Evolutionary conservation across 30 jellyfish, hydroid and myxozoan species (phyloP).

Genomic region (Morbakka virulenta): DNA sequence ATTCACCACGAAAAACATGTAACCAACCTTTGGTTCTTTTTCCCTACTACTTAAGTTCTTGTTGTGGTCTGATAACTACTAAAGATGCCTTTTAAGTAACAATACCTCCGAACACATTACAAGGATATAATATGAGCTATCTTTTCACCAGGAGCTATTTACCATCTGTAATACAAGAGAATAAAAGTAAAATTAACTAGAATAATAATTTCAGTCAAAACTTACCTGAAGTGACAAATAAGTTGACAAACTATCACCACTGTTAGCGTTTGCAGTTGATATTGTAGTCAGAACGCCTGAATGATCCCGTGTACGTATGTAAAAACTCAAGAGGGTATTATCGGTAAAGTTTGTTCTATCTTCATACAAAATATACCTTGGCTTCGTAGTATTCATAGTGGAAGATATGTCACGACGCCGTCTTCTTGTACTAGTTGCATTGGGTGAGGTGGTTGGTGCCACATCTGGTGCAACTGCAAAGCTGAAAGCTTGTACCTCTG

Average conservation of each 20-base stretch:
- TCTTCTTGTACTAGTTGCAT: slow-evolving; percentile 20
- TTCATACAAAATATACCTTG: slow-evolving; percentile 12
- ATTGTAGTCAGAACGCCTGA: slow-evolving; percentile 28
- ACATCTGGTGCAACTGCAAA: slow-evolving; percentile 8
- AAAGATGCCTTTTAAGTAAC: too few relatives aligned
- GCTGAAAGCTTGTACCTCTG: slow-evolving; percentile 27
- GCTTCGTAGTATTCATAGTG: background rate
- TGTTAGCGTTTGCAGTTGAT: slow-evolving; percentile 13
- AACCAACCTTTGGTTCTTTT: too few relatives aligned
- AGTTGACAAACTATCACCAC: slow-evolving; percentile 1
- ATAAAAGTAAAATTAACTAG: too few relatives aligned
- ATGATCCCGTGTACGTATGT: slow-evolving; percentile 24
- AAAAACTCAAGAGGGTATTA: slow-evolving; percentile 6
- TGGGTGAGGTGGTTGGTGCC: slow-evolving; percentile 11
- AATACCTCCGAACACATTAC: too few relatives aligned
- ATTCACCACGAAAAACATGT: too few relatives aligned
- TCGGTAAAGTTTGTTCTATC: slow-evolving; percentile 12
- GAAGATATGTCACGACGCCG: slow-evolving; percentile 14
- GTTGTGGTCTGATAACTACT: too few relatives aligned
- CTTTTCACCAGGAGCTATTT: too few relatives aligned
- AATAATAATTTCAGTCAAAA: too few relatives aligned
- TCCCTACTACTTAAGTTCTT: too few relatives aligned
- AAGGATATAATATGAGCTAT: too few relatives aligned
- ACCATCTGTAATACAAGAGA: too few relatives aligned
- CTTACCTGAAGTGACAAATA: slow-evolving; percentile 6